phyloP scores from a whole-genome alignment of 2,797 vertebrate species.

The Labroides dimidiatus region DNA sequence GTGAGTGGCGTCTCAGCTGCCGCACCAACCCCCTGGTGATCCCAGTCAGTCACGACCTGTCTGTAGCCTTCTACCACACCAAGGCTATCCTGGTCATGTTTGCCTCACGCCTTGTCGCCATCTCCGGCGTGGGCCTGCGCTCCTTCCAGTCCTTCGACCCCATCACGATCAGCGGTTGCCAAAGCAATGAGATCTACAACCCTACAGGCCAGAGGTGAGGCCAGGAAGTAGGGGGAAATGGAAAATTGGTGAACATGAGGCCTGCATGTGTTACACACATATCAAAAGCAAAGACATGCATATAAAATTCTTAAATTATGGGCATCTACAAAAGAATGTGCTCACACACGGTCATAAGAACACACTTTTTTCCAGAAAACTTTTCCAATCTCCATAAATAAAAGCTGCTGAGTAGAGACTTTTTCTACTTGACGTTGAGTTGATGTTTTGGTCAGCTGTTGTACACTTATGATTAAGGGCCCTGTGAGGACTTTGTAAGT shows the following conservation, averaged over 20 bases:
- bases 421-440: background rate
- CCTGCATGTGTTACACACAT: slow-evolving; percentile 11
- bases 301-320: background rate
- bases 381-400: background rate
- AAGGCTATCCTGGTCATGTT: slow-evolving; percentile 94
- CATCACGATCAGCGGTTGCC: slow-evolving; percentile 96
- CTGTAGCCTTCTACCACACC: slow-evolving; percentile 96
- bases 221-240: background rate
- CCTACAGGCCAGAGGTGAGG: slow-evolving; percentile 95
- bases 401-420: background rate
- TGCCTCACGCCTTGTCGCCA: slow-evolving; percentile 91
- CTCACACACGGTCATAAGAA: background rate
- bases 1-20: slow-evolving; percentile 96
- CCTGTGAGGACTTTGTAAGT: too few species aligned
- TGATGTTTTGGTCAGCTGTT: background rate
- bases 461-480: too few species aligned
- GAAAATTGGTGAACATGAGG: slow-evolving; percentile 9
- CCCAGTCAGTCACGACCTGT: slow-evolving; percentile 97
- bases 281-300: slow-evolving; percentile 11
- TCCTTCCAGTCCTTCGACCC: slow-evolving; percentile 99
- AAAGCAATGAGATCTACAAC: slow-evolving; percentile 98
- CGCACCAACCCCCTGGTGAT: slow-evolving; percentile 97
- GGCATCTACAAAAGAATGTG: background rate
- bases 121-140: slow-evolving; percentile 96
- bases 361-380: background rate